Evolutionary conservation across 2,888 invertebrate genomes (phyloP), one percentile per base, ranked within the genome.

Genomic region (Dromius quadrimaculatus): DNA sequence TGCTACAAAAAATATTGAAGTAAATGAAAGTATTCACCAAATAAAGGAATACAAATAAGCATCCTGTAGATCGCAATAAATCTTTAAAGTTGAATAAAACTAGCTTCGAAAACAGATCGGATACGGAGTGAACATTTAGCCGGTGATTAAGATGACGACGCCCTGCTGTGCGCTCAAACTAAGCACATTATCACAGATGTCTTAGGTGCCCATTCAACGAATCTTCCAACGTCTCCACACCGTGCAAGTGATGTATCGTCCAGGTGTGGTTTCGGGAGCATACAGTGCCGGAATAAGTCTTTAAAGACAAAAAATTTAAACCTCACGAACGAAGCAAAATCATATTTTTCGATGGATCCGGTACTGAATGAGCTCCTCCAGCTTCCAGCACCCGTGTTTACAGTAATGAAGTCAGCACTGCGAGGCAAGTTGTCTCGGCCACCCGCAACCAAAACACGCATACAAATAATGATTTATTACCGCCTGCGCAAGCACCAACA

Each of bases 331-430:
- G n/a, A n/a, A n/a, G n/a, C n/a, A n/a, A n/a, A n/a, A n/a, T n/a
- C n/a, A n/a, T n/a, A n/a, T n/a, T n/a, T n/a, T n/a, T n/a, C n/a
- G n/a, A n/a, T n/a, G n/a, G n/a, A n/a, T n/a, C n/a, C n/a, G n/a
- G n/a, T n/a, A n/a, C n/a, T n/a, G n/a, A 32, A 32, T 32, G 9
- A 32, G 9, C 15, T 20, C 36, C 19, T 9, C 28, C 36, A 19
- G n/a, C 13, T 47, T 9, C 45, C 19, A 20, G 9, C 36, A 23
- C 8, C 36, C 36, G 75, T 75, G 76, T 76, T 76, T 76, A 75
- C 75, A 73, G 78, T 79, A 79, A 79, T 79, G 78, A 79, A 79
- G 79, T 79, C 78, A 79, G 78, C 78, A 78, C 77, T 76, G 76
- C 76, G 76, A 75, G 47, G 74, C 72, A 71, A 76, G 77, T 77